Base-by-base conservation (phyloP, 2,113 vertebrate genomes). In the Petromus typicus region DNA sequence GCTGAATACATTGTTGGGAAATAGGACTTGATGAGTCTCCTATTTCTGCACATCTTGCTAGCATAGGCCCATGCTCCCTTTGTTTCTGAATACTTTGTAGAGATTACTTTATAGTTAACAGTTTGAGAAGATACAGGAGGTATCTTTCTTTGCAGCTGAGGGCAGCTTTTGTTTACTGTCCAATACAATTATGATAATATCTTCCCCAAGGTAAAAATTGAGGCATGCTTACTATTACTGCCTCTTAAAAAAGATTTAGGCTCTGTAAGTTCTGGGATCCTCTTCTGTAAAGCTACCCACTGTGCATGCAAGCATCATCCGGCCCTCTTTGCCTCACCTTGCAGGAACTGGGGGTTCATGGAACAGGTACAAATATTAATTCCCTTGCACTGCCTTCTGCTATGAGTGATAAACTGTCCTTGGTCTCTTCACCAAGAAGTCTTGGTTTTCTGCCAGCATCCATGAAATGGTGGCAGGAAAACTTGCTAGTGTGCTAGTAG, bases 391-490 rank as follows among this genome's bases (percentile, higher is more conserved):
- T 91, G 54, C 57, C 71, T 67, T 22, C n/a, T 45, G 18, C 45
- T 56, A 3, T 87, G 34, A 89, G 48, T 83, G 64, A 37, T 82
- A 81, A 80, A 51, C 23, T 84, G 17, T 82, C 61, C 34, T 91
- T 86, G 82, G 43, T 79, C 87, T 94, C 87, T 95, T 75, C 88
- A 43, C 73, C 25, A 37, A 73, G 11, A 51, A 63, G 27, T 94
- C 69, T 64, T 43, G 66, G 34, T 89, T 80, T 89, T 59, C 34
- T 61, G 22, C 43, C n/a, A 59, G 40, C 34, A 51, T 48, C 90
- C 18, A 7, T 37, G 37, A 34, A 89, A 84, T 9, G 51, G n/a
- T 80, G 59, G 51, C 37, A 89, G 56, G 64, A 45, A 73, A 57
- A 81, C 64, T 64, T 71, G 32, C 20, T 86, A 63, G 20, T 16